Evolutionary conservation across 2,113 vertebrate genomes (phyloP).

Genomic region (Oreotrochilus melanogaster): DNA sequence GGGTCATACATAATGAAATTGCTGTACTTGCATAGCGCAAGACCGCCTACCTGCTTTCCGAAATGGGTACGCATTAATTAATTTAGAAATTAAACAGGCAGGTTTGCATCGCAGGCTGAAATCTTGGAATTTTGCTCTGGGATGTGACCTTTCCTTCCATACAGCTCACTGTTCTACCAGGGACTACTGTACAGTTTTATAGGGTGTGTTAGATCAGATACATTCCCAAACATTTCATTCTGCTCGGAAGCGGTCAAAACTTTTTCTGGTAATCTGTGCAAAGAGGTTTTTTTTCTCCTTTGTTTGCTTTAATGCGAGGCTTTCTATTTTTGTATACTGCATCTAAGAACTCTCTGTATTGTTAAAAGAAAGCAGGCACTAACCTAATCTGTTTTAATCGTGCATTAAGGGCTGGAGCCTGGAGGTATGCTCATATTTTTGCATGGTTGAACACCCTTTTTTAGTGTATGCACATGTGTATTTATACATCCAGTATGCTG

Average conservation of each 20-base stretch:
- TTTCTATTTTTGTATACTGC: not conserved
- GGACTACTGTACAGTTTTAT: constrained; percentile 36
- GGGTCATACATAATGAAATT: not conserved
- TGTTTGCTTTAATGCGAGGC: not conserved
- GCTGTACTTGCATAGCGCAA: not conserved
- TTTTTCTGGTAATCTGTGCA: not conserved
- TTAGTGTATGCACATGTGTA: not conserved
- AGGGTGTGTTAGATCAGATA: constrained; percentile 42
- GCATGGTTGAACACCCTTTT: not conserved
- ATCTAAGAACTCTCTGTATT: not conserved
- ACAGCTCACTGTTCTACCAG: not conserved
- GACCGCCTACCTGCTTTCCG: not conserved
- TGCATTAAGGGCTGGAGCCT: not conserved
- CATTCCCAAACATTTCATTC: constrained; percentile 3
- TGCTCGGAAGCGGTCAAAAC: not conserved
- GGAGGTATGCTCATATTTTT: constrained; percentile 24
- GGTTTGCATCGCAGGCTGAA: not conserved
- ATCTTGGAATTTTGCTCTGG: not conserved
- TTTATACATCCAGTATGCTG: not conserved
- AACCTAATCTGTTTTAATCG: not conserved
- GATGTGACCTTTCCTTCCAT: not conserved
- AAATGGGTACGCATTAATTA: not conserved
- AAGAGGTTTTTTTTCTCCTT: not conserved
- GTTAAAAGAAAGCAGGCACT: not conserved
- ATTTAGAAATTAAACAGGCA: not conserved